Evolutionary conservation across 2,113 vertebrate genomes (phyloP).

Genomic region (Orientallactaga bullata): DNA sequence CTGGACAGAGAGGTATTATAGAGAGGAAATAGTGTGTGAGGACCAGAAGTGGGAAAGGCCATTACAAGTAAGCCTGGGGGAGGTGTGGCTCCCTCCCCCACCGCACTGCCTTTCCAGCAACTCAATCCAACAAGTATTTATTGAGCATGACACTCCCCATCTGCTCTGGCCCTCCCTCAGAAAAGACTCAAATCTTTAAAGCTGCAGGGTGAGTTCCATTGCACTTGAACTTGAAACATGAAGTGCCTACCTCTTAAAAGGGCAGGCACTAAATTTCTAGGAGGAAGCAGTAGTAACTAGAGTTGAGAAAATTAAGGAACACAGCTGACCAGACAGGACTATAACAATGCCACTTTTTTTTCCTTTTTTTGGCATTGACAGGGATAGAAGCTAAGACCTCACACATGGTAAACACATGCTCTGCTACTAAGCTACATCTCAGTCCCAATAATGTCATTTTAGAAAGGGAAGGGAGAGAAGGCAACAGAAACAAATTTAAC

Average conservation of each 20-base stretch:
- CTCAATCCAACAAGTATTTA: constrained; percentile 80
- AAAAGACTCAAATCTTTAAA: constrained; percentile 81
- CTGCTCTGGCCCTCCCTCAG: constrained; percentile 72
- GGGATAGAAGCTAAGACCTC: background rate
- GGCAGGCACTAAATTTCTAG: constrained; percentile 71
- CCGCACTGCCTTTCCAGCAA: constrained; percentile 71
- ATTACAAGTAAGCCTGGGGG: constrained; percentile 57
- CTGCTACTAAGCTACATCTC: background rate
- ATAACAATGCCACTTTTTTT: background rate
- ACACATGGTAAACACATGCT: constrained; percentile 2
- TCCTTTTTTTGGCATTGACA: background rate
- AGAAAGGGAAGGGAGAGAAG: constrained; percentile 39
- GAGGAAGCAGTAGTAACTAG: background rate
- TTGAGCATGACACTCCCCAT: constrained; percentile 77
- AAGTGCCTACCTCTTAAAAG: constrained; percentile 80
- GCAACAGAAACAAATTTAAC: constrained; percentile 58
- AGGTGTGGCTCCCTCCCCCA: constrained; percentile 53
- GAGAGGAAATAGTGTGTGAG: constrained; percentile 40
- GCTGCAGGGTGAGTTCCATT: constrained; percentile 75
- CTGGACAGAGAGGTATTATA: constrained; percentile 18
- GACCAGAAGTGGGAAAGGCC: constrained; percentile 58
- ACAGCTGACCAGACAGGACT: constrained; percentile 52
- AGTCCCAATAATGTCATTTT: constrained; percentile 34
- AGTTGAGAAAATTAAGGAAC: constrained; percentile 49
- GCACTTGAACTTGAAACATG: constrained; percentile 79